Base-by-base conservation (phyloP, 1,140 invertebrate genomes). In the Camponotus vicinus region DNA sequence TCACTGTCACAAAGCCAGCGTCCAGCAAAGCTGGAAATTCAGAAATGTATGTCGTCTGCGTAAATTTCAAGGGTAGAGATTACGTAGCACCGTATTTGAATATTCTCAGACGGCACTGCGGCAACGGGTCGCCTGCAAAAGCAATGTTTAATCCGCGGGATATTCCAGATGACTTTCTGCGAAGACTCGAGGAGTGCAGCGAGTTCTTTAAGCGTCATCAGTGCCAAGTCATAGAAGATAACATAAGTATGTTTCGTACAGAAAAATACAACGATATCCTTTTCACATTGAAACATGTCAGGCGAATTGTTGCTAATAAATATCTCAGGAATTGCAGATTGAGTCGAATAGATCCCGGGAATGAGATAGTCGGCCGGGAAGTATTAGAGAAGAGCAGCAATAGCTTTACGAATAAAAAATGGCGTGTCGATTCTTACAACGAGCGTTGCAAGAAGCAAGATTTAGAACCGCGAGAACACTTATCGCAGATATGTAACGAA, bases 11-110 rank as follows among this genome's bases (percentile, higher is more conserved):
- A 89, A 99, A 99, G 94, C 99, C 99, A 9, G 97, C 96, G 0
- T 98, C 98, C 0, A 99, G 98, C 61, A 98, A 98, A 93, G 97
- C 97, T 92, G 98, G 98, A 13, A 99, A 99, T 94, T 99, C 98
- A 0, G 99, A 99, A 94, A 96, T 98, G 0, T 99, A 99, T 94
- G 95, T 98, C 0, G 95, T 99, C 13, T 98, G 98, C 93, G 89
- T 96, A n/a, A 95, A 95, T 18, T 98, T 97, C 92, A 95, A 95
- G 86, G 97, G 96, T 37, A 90, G 80, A 59, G 85, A 95, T 11
- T 89, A 91, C 21, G 79, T 96, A 1, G 84, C 93, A 13, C 88
- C 93, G 2, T 95, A 96, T 92, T 90, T 96, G 82, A 64, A 93
- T 0, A 93, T 92, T 9, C 91, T 97, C 1, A 93, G 93, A 90